A percentile compares a stretch with the other conserved stretches of the same genome.
Conservation (phyloP, 2,113 vertebrate genomes). For the Euleptes europaea region DNA sequence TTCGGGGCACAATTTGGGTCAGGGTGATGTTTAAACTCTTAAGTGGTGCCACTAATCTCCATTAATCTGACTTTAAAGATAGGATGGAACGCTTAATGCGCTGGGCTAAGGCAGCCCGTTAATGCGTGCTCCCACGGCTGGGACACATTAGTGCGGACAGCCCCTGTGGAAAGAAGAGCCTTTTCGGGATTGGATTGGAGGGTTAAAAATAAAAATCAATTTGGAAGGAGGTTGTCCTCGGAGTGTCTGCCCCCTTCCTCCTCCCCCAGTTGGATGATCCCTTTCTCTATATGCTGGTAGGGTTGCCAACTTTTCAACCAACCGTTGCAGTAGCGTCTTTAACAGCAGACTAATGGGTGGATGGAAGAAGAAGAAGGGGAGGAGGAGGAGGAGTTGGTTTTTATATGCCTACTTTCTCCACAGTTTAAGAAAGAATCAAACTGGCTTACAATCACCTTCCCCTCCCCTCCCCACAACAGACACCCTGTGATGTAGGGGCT, state of each 20-base stretch:
- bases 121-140: conserved; percentile 69
- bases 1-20: conserved; percentile 78
- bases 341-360: neutral
- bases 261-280: neutral
- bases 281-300: neutral
- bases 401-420: no score
- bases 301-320: neutral
- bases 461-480: no score
- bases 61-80: conserved; percentile 85
- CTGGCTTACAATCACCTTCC: no score
- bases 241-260: neutral
- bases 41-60: conserved; percentile 82
- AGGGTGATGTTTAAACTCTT: conserved; percentile 82
- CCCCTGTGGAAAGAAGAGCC: conserved; percentile 46
- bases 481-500: no score
- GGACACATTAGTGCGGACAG: conserved; percentile 59
- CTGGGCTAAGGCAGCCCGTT: conserved; percentile 72
- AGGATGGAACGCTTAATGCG: conserved; percentile 75
- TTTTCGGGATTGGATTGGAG: conserved; percentile 40
- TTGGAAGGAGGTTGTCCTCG: neutral
- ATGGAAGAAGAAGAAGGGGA: neutral
- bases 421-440: no score
- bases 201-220: conserved; percentile 50
- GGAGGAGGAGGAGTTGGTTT: no score
- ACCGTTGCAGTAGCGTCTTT: neutral